Evolutionary conservation across 2,888 invertebrate genomes (phyloP), one percentile per base, ranked within the genome.

Genomic region (Apamea epomidion): DNA sequence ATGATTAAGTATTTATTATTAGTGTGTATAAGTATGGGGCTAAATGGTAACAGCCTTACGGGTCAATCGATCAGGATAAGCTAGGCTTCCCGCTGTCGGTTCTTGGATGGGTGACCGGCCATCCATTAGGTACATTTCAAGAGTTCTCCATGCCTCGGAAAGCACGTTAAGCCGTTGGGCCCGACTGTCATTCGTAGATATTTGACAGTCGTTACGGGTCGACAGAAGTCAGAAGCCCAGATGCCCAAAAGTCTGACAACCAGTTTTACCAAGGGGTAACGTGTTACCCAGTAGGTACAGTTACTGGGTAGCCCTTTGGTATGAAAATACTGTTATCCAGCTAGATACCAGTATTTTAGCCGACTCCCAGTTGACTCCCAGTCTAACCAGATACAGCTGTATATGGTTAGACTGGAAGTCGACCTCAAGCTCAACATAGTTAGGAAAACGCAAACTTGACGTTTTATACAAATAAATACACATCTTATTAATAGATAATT

Each of bases 401-500:
- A 51, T 42, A 37, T 37, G 54, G 54, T 54, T 5, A n/a, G 14
- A n/a, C 60, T n/a, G n/a, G 5, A 60, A n/a, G 5, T n/a, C 14
- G 60, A 60, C n/a, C n/a, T n/a, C n/a, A 60, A 60, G 14, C n/a
- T n/a, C n/a, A 60, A 60, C 21, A 21, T 54, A 54, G 54, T 54
- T 54, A 25, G 21, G 25, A 54, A 54, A 54, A 8, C 21, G 21
- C 21, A 48, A 48, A 48, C 48, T 48, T 48, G 1, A 48, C 14
- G 14, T 48, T 48, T 48, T 48, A 48, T 14, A 48, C 48, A 48
- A 48, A 48, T 48, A 54, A 7, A 21, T 54, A 51, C 21, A 65
- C 21, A 67, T 54, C 45, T 68, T 77, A 64, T 68, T 77, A 64
- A 62, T 78, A 78, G 58, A 76, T 86, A 88, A 87, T 87, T 85